Base-by-base conservation (phyloP, 2,797 vertebrate genomes). In the Apodemus agrarius region DNA sequence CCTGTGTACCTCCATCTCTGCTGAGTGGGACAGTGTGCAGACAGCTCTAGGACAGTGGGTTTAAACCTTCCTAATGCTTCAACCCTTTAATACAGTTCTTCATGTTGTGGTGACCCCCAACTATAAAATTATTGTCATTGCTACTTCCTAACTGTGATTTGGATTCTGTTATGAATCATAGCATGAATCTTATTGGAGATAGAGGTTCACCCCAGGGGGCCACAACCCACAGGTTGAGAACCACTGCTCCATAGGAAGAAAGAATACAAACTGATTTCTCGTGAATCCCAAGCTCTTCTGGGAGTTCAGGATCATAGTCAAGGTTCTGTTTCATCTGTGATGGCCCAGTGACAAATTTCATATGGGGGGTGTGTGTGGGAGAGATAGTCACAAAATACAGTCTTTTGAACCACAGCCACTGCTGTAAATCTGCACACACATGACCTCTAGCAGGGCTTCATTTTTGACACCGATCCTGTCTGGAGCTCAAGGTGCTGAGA, bases 381-480 rank as follows among this genome's bases (percentile, higher is more conserved):
- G 21, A 1, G 31, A 75, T 31, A 29, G 79, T 75, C 65, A 80
- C 2, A 80, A 34, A 84, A 11, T 65, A n/a, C 19, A 59, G 31
- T 22, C 43, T 46, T 85, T 92, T n/a, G 14, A 72, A 46, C 0
- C 21, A 67, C 8, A 3, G 43, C 24, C 21, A 76, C 80, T 76
- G 46, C 29, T 63, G 49, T 65, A 34, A 78, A 59, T 29, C 69
- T 29, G 16, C 14, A 54, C 40, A 7, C 2, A 1, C 22, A 2
- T 3, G 1, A 37, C 16, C 7, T 17, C 72, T n/a, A 79, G 6
- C 40, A 10, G 1, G 6, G 22, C 40, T 12, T 0, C 11, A 9
- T 11, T 63, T 52, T 37, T 81, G 49, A n/a, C 3, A 8, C 37
- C 22, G 0, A 19, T 10, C 59, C 79, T 94, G 22, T 72, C 0